Evolutionary conservation across 1,140 invertebrate genomes (phyloP), one percentile per base, ranked within the genome.

Genomic region (Pogonomyrmex barbatus): DNA sequence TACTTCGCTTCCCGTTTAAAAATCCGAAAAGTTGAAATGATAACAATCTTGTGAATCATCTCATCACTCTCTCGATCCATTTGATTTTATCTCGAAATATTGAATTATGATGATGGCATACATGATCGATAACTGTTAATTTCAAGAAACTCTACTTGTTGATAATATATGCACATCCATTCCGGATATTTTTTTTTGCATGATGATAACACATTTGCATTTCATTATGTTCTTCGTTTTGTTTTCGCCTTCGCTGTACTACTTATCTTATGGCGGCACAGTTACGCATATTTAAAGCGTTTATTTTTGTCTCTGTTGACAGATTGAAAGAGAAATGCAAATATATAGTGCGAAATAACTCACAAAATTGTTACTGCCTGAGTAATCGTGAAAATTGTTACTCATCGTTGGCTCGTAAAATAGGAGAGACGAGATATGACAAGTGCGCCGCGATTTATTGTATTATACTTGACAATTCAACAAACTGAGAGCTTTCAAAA

Each of bases 261-360:
- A 42, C 56, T 52, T 83, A 83, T 83, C 79, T 83, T 83, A 76
- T 83, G 52, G 5, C 30, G 36, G 0, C 30, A 1, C 12, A 4
- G 2, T 77, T 84, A 75, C 6, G 24, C 10, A 14, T 30, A 47
- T 73, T 83, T 60, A 60, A 50, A 60, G 17, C 24, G 0, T 9
- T n/a, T 17, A 36, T 42, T 71, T 71, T 45, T 45, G 30, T 0
- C 2, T n/a, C 12, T 2, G 17, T 56, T 9, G 9, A 33, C 71
- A 14, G 2, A n/a, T 9, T 3, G 17, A 75, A 10, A 76, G 30
- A 63, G 6, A 65, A 50, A 78, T 1, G 17, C 12, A 60, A 42
- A 60, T 30, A 76, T 30, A 1, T 45, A n/a, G 30, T 56, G 10
- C 50, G 39, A 24, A 24, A 2, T 58, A 17, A 33, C 12, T 62